These are phyloP conservation scores for Columba janthina DNA, from an alignment of 2,113 vertebrate genomes.

Conservation along the genomic window DNA sequence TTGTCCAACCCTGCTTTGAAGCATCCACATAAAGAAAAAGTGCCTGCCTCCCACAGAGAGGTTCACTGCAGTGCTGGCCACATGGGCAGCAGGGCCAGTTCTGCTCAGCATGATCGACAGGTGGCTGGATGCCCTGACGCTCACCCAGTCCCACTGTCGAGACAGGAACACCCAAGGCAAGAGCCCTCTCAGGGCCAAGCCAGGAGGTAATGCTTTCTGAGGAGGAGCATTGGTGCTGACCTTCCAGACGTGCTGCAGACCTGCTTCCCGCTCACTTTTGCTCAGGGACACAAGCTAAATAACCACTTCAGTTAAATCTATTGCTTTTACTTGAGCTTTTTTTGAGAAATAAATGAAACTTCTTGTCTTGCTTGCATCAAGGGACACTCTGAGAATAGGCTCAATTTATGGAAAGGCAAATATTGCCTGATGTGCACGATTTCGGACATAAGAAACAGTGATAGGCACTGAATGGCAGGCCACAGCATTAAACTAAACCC, in stretches of 20 bases:
- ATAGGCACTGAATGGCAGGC: neutral
- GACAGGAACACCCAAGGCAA: neutral
- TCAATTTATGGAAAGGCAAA: neutral
- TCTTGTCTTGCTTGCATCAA: neutral
- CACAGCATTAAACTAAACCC: neutral
- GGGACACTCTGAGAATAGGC: neutral
- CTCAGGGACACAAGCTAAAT: neutral
- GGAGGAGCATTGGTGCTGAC: neutral
- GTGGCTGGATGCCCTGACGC: accelerated
- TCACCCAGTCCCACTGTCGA: neutral
- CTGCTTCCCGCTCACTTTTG: neutral
- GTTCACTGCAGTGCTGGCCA: accelerated
- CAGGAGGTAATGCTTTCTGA: neutral
- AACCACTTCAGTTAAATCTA: neutral
- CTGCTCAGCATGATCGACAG: accelerated
- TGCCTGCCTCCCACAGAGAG: neutral
- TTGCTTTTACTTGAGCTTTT: neutral
- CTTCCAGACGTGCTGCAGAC: neutral
- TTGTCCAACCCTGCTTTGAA: neutral
- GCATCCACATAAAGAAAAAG: neutral
- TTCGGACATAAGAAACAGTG: neutral
- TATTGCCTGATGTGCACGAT: neutral
- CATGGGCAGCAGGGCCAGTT: accelerated
- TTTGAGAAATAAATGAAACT: neutral
- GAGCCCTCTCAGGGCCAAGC: neutral